phyloP scores from a whole-genome alignment of 2,888 invertebrate genomes.

The Melanophora roralis region DNA sequence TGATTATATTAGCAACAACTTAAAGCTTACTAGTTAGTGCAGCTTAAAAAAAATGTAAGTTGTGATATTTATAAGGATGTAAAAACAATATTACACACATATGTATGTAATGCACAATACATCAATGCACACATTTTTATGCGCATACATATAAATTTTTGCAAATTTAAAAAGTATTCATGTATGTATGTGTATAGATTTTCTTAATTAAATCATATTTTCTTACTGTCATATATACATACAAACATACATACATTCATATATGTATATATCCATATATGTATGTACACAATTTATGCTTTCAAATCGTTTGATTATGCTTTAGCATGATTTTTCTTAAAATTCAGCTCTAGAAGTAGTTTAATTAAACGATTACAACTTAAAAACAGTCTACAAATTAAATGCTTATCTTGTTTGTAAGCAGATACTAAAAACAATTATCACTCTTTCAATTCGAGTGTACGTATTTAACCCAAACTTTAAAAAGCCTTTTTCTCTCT shows the following conservation, averaged over 20 bases:
- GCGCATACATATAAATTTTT: too few species aligned
- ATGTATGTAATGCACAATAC: neutral
- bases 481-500: conserved; percentile 7
- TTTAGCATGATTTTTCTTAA: neutral
- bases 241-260: neutral
- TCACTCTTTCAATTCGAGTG: conserved; percentile 23
- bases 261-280: conserved; percentile 12
- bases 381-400: too few species aligned
- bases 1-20: conserved; percentile 6
- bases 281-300: neutral
- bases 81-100: neutral
- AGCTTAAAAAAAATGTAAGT: conserved; percentile 37
- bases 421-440: conserved; percentile 43
- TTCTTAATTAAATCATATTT: too few species aligned
- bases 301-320: too few species aligned
- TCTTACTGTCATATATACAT: too few species aligned
- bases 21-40: conserved; percentile 20
- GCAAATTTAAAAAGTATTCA: too few species aligned
- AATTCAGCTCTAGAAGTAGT: neutral
- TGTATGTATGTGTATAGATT: neutral
- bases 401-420: conserved; percentile 35
- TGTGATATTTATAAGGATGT: neutral
- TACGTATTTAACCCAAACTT: conserved; percentile 52
- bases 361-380: too few species aligned
- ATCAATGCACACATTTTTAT: neutral